Evolutionary conservation across 2,888 invertebrate species (phyloP), one percentile per base, ranked within the genome.

Genomic region (Nudaria mundana): DNA sequence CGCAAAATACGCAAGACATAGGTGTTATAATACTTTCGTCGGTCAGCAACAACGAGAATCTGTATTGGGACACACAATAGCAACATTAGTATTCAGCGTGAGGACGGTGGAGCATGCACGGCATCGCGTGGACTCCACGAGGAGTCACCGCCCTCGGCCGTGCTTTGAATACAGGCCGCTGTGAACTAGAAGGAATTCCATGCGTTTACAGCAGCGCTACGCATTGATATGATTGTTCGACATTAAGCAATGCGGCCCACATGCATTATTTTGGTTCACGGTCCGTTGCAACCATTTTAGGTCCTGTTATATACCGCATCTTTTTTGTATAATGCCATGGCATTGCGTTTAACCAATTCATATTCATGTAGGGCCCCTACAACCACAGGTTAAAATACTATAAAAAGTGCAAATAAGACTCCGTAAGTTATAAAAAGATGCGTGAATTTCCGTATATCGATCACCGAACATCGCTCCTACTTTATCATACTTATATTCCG

Each of bases 111-210:
- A 70, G 72, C 73, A 71, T 75, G 72, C 73, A 71, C 74, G 73
- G 76, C 71, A 73, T 74, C 68, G 71, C 71, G 69, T 77, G 79
- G 73, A 80, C 77, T 70, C 76, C 70, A 67, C 67, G 77, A 79
- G 79, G 79, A 84, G 87, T 87, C 87, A 84, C 75, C 81, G 86
- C 60, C 82, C 85, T 78, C 75, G 48, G 52, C 63, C 84, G 86
- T 85, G 86, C 68, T 57, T 60, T 64, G 86, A 83, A 88, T 88
- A 81, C 77, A 44, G 63, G 67, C 72, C 63, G 65, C 57, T 57
- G 55, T 63, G 66, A 65, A 67, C 66, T 64, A 48, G 59, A 68
- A 72, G 65, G 66, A 74, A 81, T 82, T 76, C 79, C 74, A 56
- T 63, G 59, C 71, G 54, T 71, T 64, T 71, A 72, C 67, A 66